Conservation (phyloP, 2,888 invertebrate species). For the Digitonthophagus gazella region DNA sequence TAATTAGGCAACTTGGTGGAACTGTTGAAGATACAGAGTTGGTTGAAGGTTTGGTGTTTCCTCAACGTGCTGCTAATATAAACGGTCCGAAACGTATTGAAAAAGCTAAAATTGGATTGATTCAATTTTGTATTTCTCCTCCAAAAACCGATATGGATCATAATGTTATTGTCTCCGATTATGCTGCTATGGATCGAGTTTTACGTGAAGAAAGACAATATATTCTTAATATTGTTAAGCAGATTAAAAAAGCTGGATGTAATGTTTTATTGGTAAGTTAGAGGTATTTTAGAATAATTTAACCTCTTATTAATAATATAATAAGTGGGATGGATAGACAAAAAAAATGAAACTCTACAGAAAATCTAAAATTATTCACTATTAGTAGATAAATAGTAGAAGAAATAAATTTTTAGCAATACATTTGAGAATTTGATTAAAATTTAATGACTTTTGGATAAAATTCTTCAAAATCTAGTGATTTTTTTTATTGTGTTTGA, state of each 20-base stretch:
- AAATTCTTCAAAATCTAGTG: too few species aligned
- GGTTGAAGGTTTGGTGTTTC: conserved; percentile 92
- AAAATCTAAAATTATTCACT: too few species aligned
- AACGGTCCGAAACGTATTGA: conserved; percentile 93
- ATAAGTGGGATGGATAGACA: too few species aligned
- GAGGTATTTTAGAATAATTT: not conserved
- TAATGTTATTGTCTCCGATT: conserved; percentile 94
- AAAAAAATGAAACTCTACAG: too few species aligned
- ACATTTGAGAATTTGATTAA: too few species aligned
- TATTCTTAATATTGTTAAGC: conserved; percentile 97
- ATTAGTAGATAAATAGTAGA: too few species aligned
- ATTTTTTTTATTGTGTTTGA: too few species aligned
- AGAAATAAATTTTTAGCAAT: too few species aligned
- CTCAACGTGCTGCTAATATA: conserved; percentile 82
- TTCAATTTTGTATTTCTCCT: conserved; percentile 99
- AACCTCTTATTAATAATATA: conserved; percentile 17
- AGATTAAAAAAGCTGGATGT: conserved; percentile 97
- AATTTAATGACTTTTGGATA: too few species aligned
- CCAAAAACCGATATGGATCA: conserved; percentile 99
- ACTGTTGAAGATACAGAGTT: conserved; percentile 97
- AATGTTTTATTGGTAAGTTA: conserved; percentile 84
- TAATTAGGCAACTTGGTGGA: conserved; percentile 95
- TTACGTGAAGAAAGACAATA: conserved; percentile 96
- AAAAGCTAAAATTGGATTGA: conserved; percentile 97
- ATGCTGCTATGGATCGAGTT: conserved; percentile 99